Evolutionary conservation across 2,797 vertebrate genomes (phyloP).

Genomic region (Galagoides demidoff): DNA sequence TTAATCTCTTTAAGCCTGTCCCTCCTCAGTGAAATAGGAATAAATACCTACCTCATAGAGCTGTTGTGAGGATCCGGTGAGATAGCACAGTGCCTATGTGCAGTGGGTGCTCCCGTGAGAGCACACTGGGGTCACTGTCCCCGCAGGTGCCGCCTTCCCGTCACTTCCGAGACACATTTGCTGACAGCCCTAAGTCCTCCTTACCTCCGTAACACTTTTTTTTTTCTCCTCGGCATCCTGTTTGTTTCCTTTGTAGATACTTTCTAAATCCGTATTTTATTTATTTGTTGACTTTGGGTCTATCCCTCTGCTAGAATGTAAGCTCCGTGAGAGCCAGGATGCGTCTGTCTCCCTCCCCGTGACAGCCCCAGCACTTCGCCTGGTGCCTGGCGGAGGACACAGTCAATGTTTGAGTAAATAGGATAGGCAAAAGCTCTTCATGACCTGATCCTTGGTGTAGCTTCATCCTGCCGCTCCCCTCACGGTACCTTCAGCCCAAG

Average conservation of each 20-base stretch:
- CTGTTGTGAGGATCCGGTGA: not conserved
- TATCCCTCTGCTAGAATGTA: constrained; percentile 69
- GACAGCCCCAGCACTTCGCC: not conserved
- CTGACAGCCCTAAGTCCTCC: not conserved
- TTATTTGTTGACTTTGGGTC: constrained; percentile 41
- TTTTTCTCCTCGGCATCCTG: constrained; percentile 9
- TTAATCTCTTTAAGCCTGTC: constrained; percentile 28
- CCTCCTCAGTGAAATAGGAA: constrained; percentile 41
- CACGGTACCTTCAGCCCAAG: not conserved
- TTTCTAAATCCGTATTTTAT: constrained; percentile 57
- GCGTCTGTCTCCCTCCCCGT: not conserved
- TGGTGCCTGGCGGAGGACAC: not conserved
- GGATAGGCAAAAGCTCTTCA: not conserved
- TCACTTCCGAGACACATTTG: constrained; percentile 22
- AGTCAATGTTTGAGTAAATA: not conserved
- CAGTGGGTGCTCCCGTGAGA: not conserved
- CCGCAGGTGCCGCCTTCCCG: not conserved
- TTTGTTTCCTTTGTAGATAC: constrained; percentile 33
- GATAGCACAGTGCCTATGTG: not conserved
- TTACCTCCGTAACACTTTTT: not conserved
- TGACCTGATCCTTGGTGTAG: not conserved
- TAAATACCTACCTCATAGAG: constrained; percentile 77
- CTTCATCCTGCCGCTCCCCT: not conserved
- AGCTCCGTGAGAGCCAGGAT: constrained; percentile 69
- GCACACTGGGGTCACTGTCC: not conserved